Conservation (phyloP, 2,113 vertebrate genomes). For the Oncorhynchus gorbuscha region DNA sequence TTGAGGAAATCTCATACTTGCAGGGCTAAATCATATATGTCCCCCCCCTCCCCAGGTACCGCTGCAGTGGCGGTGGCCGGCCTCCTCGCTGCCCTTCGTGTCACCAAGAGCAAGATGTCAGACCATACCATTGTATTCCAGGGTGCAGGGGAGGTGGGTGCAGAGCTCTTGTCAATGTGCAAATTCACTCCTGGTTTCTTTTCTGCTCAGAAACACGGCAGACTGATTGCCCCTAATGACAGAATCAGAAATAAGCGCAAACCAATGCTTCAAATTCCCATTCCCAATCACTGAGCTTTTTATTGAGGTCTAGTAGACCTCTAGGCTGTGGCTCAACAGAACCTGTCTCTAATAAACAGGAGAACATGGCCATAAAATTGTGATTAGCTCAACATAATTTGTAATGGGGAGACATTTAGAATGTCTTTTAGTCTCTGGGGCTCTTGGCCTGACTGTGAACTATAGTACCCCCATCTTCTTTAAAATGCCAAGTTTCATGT, state of each 20-base stretch:
- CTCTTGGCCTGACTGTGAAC: background rate
- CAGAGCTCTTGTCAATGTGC: background rate
- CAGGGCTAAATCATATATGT: background rate
- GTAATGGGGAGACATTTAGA: slow-evolving; percentile 2
- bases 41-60: slow-evolving; percentile 78
- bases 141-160: slow-evolving; percentile 91
- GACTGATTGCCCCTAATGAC: background rate
- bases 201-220: background rate
- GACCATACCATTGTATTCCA: slow-evolving; percentile 94
- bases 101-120: slow-evolving; percentile 89
- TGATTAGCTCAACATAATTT: slow-evolving; percentile 1
- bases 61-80: slow-evolving; percentile 95
- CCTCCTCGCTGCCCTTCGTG: slow-evolving; percentile 86
- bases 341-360: background rate
- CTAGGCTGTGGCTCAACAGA: background rate
- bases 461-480: background rate
- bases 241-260: background rate
- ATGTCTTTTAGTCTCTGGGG: background rate
- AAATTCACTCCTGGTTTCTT: background rate
- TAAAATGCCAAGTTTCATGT: background rate
- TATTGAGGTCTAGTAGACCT: background rate
- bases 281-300: background rate
- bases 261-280: slow-evolving; percentile 2
- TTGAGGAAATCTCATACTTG: background rate
- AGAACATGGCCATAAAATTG: slow-evolving; percentile 4